phyloP scores from a whole-genome alignment of 2,888 invertebrate species.

The Cepaea hortensis region DNA sequence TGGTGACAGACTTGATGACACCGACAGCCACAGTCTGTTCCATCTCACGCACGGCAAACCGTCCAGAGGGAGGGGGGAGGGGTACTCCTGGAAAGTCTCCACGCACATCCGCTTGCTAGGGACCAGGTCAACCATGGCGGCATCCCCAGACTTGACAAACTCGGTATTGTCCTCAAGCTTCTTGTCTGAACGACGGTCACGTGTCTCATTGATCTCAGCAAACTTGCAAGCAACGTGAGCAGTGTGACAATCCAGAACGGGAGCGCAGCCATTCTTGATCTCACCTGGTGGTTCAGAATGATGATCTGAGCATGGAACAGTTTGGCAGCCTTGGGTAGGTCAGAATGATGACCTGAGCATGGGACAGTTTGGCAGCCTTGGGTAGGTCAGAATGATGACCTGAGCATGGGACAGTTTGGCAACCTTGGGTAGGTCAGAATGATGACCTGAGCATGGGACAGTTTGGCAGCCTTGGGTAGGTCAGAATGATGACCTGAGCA shows the following conservation, averaged over 20 bases:
- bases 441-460: too few species aligned
- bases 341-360: too few species aligned
- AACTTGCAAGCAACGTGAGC: constrained; percentile 85
- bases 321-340: too few species aligned
- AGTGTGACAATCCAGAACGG: neutral
- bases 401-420: too few species aligned
- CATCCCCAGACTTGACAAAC: constrained; percentile 96
- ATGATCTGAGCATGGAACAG: constrained; percentile 56
- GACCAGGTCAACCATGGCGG: constrained; percentile 93
- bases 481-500: too few species aligned
- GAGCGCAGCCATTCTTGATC: constrained; percentile 86
- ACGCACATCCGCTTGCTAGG: constrained; percentile 79
- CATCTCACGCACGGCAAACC: constrained; percentile 84
- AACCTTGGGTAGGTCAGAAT: too few species aligned
- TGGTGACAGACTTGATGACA: too few species aligned
- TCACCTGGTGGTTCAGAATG: constrained; percentile 90
- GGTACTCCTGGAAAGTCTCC: constrained; percentile 97
- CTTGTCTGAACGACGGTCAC: constrained; percentile 97
- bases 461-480: too few species aligned
- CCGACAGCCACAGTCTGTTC: too few species aligned
- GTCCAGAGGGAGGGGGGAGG: constrained; percentile 85
- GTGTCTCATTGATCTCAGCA: constrained; percentile 97
- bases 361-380: too few species aligned
- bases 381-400: too few species aligned
- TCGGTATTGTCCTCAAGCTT: constrained; percentile 84